These are phyloP conservation scores for Muscidifurax raptorellus DNA, from an alignment of 1,140 invertebrate genomes.

Conservation along the genomic window DNA sequence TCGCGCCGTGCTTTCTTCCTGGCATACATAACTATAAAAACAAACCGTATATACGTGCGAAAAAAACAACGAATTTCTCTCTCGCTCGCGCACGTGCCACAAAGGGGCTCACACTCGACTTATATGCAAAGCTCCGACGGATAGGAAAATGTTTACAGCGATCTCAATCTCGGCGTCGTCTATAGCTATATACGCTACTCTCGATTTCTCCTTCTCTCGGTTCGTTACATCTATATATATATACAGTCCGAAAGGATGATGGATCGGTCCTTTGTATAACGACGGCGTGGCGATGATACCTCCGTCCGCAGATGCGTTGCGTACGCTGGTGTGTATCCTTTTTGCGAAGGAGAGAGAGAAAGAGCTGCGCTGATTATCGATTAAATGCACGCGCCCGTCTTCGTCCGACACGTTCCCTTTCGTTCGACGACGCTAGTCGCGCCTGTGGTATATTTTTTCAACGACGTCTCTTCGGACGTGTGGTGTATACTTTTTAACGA, in stretches of 20 bases:
- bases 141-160: background rate
- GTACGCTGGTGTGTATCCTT: slow-evolving; percentile 53
- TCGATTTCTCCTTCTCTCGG: background rate
- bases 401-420: slow-evolving; percentile 45
- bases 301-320: slow-evolving; percentile 63
- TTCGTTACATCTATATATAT: background rate
- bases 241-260: slow-evolving; percentile 61
- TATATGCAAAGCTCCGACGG: background rate
- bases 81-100: background rate
- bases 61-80: background rate
- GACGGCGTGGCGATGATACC: slow-evolving; percentile 65
- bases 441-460: slow-evolving; percentile 13
- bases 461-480: background rate
- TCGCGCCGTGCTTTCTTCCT: background rate
- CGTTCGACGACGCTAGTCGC: background rate
- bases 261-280: slow-evolving; percentile 67
- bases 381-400: slow-evolving; percentile 62
- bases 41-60: background rate
- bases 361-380: slow-evolving; percentile 63
- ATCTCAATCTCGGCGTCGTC: background rate
- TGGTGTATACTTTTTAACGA: background rate
- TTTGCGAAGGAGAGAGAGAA: slow-evolving; percentile 49
- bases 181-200: background rate
- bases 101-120: background rate
- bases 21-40: background rate